These are phyloP conservation scores for Drosophila macrospina DNA, from an alignment of 2,888 invertebrate species.

Conservation along the genomic window DNA sequence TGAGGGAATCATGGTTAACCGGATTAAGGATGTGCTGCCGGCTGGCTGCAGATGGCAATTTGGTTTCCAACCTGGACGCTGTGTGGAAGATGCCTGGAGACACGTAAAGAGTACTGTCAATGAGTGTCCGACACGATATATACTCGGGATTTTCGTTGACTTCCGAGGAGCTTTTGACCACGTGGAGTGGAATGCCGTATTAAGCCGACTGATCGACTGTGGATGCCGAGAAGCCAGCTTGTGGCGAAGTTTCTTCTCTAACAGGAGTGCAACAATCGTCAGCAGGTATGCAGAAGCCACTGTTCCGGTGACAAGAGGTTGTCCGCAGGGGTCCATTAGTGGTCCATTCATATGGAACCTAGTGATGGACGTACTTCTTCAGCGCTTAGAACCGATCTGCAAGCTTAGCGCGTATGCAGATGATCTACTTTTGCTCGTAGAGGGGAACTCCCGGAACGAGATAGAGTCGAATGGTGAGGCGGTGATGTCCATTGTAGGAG, in stretches of 20 bases:
- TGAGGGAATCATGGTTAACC: conserved; percentile 31
- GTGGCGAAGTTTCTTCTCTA: conserved; percentile 34
- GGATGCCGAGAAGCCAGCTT: conserved; percentile 34
- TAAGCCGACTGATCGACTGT: conserved; percentile 13
- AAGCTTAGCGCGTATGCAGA: conserved; percentile 26
- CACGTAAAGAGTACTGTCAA: conserved; percentile 11
- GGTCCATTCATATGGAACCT: conserved; percentile 24
- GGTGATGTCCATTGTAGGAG: conserved; percentile 20
- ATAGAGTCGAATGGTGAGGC: neutral
- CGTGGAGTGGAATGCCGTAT: conserved; percentile 25
- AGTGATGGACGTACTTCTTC: conserved; percentile 29
- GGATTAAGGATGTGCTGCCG: conserved; percentile 8
- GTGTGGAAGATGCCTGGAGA: conserved; percentile 35
- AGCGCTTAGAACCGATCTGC: conserved; percentile 10
- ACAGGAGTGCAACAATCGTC: conserved; percentile 24
- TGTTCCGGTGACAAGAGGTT: conserved; percentile 28
- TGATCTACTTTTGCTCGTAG: neutral
- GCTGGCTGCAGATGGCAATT: conserved; percentile 33
- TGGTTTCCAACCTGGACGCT: conserved; percentile 29
- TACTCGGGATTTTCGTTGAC: conserved; percentile 32
- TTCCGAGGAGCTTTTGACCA: conserved; percentile 39
- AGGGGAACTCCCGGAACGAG: neutral
- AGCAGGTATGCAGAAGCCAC: conserved; percentile 19
- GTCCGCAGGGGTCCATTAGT: conserved; percentile 35
- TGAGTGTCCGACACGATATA: conserved; percentile 20